Evolutionary conservation across 2,888 invertebrate species (phyloP), one percentile per base, ranked within the genome.

Genomic region (Drosophila conformis): DNA sequence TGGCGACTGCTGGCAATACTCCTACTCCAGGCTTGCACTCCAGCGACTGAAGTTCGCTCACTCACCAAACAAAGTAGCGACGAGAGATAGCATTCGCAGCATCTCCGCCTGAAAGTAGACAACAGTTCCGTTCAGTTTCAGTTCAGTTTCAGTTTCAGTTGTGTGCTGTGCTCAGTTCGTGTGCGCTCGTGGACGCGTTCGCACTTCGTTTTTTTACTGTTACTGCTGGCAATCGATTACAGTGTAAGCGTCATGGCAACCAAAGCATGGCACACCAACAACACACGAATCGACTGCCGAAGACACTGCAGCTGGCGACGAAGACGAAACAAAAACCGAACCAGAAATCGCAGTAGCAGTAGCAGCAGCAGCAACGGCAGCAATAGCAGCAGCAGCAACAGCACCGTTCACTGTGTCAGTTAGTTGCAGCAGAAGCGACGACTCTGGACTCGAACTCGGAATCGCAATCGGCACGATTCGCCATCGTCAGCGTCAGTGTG

Each of bases 1-100:
- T 82, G 83, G 81, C 88, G 81, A 88, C 79, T 87, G 84, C 80
- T 69, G 82, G 71, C 69, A 84, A 78, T 83, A 91, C 92, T 92
- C 93, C 93, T 91, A 93, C 92, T 92, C 92, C 92, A 87, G 84
- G 82, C 82, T 73, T 83, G 91, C 83, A 76, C 90, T 90, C 69
- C 84, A 80, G 73, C 70, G 90, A 74, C 72, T 77, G 46, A 83
- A 85, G 89, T 90, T 86, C 81, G 80, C 69, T 80, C 86, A 72
- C 70, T 78, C 25, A 67, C 35, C 58, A 82, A 74, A 51, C 42
- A 29, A 36, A 53, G 53, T 52, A 46, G 53, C 53, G 31, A 60
- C 27, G 21, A 56, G 36, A 54, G 56, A 38, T 54, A 36, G 36
- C 25, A 54, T 56, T 56, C 38, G 38, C 38, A 36, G 36, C 46